These are phyloP conservation scores for Scaptomyza hsui DNA, from an alignment of 1,140 invertebrate species.

Conservation along the genomic window DNA sequence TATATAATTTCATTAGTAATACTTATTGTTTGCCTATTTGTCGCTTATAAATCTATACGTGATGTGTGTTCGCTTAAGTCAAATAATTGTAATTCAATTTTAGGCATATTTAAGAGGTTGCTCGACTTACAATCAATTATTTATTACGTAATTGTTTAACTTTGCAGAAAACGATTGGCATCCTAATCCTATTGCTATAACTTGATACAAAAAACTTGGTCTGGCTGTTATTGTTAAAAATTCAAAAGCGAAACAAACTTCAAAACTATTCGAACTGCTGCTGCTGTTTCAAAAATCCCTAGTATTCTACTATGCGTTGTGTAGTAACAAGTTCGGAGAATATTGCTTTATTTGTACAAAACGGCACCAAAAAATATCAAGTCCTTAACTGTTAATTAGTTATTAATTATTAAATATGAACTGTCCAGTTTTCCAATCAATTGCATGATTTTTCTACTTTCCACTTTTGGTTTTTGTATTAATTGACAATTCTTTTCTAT, in stretches of 20 bases:
- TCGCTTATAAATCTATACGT: slow-evolving; percentile 35
- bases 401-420: slow-evolving; percentile 10
- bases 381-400: slow-evolving; percentile 30
- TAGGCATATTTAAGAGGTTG: slow-evolving; percentile 65
- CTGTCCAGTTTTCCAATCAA: slow-evolving; percentile 16
- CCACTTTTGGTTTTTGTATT: slow-evolving; percentile 5
- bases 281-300: background rate
- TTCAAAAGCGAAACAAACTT: slow-evolving; percentile 8
- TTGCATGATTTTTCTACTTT: background rate
- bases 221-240: slow-evolving; percentile 2
- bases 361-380: slow-evolving; percentile 43
- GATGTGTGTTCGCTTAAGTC: slow-evolving; percentile 36
- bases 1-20: slow-evolving; percentile 54
- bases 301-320: slow-evolving; percentile 4
- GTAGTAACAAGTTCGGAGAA: slow-evolving; percentile 47
- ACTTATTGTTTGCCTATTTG: slow-evolving; percentile 50
- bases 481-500: slow-evolving; percentile 58
- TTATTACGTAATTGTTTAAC: slow-evolving; percentile 32
- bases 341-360: slow-evolving; percentile 54
- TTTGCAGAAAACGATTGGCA: slow-evolving; percentile 10
- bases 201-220: slow-evolving; percentile 28
- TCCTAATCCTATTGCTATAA: slow-evolving; percentile 2
- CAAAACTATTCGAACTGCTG: background rate
- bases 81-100: slow-evolving; percentile 15
- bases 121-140: slow-evolving; percentile 42